These are phyloP conservation scores for Champsocephalus gunnari DNA, from an alignment of 2,797 vertebrate species.

Conservation along the genomic window DNA sequence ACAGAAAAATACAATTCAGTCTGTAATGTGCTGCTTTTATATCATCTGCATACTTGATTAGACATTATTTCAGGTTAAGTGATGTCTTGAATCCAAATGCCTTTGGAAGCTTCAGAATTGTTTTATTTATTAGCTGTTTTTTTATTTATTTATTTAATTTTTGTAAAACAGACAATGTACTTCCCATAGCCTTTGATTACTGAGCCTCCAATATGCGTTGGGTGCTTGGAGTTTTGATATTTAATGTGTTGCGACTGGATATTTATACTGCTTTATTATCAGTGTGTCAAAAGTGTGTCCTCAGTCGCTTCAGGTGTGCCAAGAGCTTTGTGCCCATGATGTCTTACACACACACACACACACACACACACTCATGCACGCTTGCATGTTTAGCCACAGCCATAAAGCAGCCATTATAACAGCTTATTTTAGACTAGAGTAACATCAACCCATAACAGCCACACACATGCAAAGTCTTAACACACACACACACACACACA, in stretches of 20 bases:
- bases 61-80: slow-evolving; percentile 52
- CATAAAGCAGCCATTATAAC: slow-evolving; percentile 56
- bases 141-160: slow-evolving; percentile 4
- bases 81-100: slow-evolving; percentile 56
- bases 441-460: slow-evolving; percentile 42
- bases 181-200: background rate
- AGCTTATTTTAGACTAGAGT: slow-evolving; percentile 61
- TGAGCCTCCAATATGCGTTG: background rate
- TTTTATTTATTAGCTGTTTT: slow-evolving; percentile 15
- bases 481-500: slow-evolving; percentile 27
- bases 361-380: too few species aligned
- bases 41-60: slow-evolving; percentile 58
- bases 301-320: slow-evolving; percentile 69
- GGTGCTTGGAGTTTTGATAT: slow-evolving; percentile 16
- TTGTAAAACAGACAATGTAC: slow-evolving; percentile 24
- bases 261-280: slow-evolving; percentile 62
- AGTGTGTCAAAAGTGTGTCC: slow-evolving; percentile 63
- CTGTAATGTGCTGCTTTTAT: slow-evolving; percentile 60
- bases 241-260: slow-evolving; percentile 42
- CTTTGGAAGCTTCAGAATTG: slow-evolving; percentile 54
- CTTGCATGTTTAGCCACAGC: slow-evolving; percentile 73
- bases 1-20: slow-evolving; percentile 16
- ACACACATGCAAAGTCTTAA: slow-evolving; percentile 31
- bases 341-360: slow-evolving; percentile 61
- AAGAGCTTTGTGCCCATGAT: slow-evolving; percentile 74